Conservation (phyloP, 2,888 invertebrate genomes). For the Adelphocoris suturalis region DNA sequence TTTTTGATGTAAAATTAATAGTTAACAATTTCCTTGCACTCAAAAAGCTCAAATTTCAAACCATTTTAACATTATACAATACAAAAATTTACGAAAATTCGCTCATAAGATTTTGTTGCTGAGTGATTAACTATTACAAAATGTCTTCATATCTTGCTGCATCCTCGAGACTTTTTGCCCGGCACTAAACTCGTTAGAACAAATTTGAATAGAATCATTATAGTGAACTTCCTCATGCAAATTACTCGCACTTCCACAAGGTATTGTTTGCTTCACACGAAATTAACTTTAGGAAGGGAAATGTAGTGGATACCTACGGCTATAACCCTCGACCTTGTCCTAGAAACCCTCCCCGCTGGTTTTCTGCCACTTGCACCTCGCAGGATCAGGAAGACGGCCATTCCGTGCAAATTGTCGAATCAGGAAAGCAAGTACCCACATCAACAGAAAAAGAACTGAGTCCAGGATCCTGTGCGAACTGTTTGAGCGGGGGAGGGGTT, state of each 20-base stretch:
- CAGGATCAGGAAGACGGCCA: background rate
- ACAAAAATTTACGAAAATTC: too few species aligned
- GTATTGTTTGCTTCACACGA: constrained; percentile 46
- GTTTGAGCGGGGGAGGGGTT: background rate
- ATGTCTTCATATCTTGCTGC: too few species aligned
- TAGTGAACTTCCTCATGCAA: background rate
- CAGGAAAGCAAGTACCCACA: background rate
- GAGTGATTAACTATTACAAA: too few species aligned
- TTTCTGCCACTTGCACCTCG: constrained; percentile 29
- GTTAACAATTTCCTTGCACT: too few species aligned
- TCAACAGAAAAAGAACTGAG: background rate
- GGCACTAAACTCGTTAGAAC: too few species aligned
- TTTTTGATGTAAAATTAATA: too few species aligned
- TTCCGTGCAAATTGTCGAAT: constrained; percentile 31
- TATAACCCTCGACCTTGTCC: constrained; percentile 47
- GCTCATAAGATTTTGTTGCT: too few species aligned
- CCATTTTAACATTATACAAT: too few species aligned
- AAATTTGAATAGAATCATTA: background rate
- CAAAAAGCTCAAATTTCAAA: too few species aligned
- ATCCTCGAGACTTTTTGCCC: too few species aligned
- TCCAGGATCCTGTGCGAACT: background rate
- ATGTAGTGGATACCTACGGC: background rate
- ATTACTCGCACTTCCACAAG: background rate
- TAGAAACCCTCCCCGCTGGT: background rate
- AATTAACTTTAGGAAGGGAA: constrained; percentile 49